Percentiles rank a stretch among this genome's conserved stretches.
Evolutionary conservation across 2,888 invertebrate species (phyloP).

Genomic region (Clostera curtula): DNA sequence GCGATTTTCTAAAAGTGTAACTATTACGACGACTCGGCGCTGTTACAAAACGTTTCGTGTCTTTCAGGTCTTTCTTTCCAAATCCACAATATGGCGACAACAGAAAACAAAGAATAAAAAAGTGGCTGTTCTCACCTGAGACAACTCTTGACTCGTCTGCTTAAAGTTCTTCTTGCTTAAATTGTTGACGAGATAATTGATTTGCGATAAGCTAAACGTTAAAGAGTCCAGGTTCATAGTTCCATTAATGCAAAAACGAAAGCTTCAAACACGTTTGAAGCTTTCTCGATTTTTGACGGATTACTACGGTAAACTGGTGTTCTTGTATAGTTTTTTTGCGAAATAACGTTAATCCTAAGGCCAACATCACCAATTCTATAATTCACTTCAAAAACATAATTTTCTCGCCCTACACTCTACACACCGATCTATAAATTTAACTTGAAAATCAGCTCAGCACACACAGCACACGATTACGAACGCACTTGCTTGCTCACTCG

Average conservation of each 20-base stretch:
- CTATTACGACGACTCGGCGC: constrained; percentile 14
- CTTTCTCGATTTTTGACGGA: constrained; percentile 88
- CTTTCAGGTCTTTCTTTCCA: constrained; percentile 33
- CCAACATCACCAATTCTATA: constrained; percentile 71
- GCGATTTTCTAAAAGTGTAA: constrained; percentile 15
- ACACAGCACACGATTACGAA: constrained; percentile 55
- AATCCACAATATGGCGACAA: constrained; percentile 67
- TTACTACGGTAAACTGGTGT: constrained; percentile 67
- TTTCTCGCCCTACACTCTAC: constrained; percentile 42
- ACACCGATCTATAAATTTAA: constrained; percentile 33
- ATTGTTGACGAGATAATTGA: constrained; percentile 96
- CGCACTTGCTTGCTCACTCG: constrained; percentile 26
- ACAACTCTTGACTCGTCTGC: constrained; percentile 90
- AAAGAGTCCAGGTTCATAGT: constrained; percentile 99
- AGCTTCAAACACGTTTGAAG: constrained; percentile 96
- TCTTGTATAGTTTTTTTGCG: constrained; percentile 60
- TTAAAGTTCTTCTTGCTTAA: constrained; percentile 97
- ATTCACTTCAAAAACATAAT: constrained; percentile 60
- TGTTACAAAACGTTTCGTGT: constrained; percentile 8
- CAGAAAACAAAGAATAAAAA: constrained; percentile 52
- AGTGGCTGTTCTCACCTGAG: constrained; percentile 81
- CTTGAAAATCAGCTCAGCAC: constrained; percentile 43
- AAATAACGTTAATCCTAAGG: constrained; percentile 61
- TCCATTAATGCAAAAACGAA: constrained; percentile 93
- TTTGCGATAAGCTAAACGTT: constrained; percentile 99